phyloP scores from a whole-genome alignment of 1,140 invertebrate genomes.

The Antheraea mylitta region DNA sequence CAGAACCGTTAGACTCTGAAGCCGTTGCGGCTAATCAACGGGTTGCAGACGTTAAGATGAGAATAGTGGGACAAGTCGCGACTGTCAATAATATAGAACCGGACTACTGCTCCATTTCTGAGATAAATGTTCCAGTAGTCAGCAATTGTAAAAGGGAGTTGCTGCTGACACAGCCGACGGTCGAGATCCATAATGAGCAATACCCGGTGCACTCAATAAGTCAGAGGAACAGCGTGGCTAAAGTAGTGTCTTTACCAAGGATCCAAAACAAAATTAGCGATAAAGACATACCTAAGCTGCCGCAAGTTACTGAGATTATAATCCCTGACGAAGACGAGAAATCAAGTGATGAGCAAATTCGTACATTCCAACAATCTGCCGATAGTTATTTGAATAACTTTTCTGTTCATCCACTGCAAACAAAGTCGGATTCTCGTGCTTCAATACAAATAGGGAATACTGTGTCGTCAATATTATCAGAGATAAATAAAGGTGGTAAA shows the following conservation, averaged over 20 bases:
- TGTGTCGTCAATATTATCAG: constrained; percentile 80
- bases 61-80: constrained; percentile 71
- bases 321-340: constrained; percentile 81
- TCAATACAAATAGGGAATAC: constrained; percentile 80
- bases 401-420: constrained; percentile 62
- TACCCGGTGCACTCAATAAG: constrained; percentile 60
- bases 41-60: constrained; percentile 80
- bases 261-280: constrained; percentile 77
- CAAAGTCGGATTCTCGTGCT: constrained; percentile 71
- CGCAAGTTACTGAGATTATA: constrained; percentile 82
- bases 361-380: constrained; percentile 47
- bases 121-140: constrained; percentile 82
- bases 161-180: constrained; percentile 73
- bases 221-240: constrained; percentile 66
- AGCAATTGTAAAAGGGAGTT: constrained; percentile 75
- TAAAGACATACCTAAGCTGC: constrained; percentile 81
- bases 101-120: constrained; percentile 83
- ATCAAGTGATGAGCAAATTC: constrained; percentile 50
- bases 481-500: constrained; percentile 78
- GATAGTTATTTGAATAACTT: constrained; percentile 66
- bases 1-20: constrained; percentile 79
- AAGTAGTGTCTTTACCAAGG: constrained; percentile 68
- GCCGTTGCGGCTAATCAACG: constrained; percentile 82
- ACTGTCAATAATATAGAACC: constrained; percentile 77
- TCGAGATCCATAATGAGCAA: constrained; percentile 76